Percentiles rank a stretch among this genome's conserved stretches.
These are phyloP conservation scores for Cirrhinus mrigala DNA, from an alignment of 2,797 vertebrate species.

Conservation along the genomic window DNA sequence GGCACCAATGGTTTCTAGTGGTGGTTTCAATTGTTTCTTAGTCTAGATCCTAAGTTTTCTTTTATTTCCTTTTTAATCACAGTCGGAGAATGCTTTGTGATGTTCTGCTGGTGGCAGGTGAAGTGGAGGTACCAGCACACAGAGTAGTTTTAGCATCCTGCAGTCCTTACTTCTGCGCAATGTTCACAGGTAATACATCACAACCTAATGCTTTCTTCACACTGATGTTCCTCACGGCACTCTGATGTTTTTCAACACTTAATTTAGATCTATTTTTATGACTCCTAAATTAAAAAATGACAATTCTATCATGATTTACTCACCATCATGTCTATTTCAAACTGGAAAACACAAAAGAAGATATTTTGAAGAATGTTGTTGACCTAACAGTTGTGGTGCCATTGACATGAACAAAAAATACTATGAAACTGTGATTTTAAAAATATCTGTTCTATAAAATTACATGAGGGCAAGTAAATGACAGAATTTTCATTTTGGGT, in stretches of 20 bases:
- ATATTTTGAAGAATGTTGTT: background rate
- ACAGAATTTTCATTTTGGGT: background rate
- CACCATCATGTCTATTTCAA: background rate
- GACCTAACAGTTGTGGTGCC: background rate
- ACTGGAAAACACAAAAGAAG: background rate
- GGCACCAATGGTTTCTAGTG: background rate
- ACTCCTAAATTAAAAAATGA: background rate
- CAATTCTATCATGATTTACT: background rate
- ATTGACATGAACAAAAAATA: background rate
- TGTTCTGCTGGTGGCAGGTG: constrained; percentile 91
- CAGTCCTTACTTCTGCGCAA: constrained; percentile 96
- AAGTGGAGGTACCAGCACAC: constrained; percentile 91
- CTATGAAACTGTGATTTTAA: background rate
- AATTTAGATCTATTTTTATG: background rate
- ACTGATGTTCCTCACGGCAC: background rate
- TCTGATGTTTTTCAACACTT: background rate
- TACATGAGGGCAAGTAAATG: background rate
- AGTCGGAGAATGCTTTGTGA: constrained; percentile 95
- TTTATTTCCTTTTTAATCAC: constrained; percentile 55
- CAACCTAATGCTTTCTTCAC: background rate
- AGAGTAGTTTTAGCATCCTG: constrained; percentile 92
- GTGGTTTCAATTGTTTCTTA: background rate
- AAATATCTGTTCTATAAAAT: background rate
- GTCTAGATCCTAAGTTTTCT: background rate
- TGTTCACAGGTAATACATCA: constrained; percentile 91